Evolutionary conservation across 1,140 invertebrate genomes (phyloP), one percentile per base, ranked within the genome.

Genomic region (Pomacea maculata): DNA sequence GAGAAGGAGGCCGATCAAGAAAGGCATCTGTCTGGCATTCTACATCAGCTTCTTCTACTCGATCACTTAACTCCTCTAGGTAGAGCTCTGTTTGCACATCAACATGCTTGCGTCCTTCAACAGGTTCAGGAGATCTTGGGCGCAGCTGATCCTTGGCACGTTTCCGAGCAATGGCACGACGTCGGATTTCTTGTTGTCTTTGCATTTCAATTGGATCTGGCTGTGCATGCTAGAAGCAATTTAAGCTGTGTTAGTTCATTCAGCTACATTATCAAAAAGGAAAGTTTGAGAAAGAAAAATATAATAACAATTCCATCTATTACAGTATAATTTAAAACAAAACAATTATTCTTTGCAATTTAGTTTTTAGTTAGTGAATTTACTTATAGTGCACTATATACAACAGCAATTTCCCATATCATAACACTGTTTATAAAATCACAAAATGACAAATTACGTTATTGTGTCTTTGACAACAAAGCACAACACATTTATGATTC

Each of bases 11-110:
- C 85, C 95, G 93, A 87, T 97, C 96, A 45, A 95, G 89, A 90
- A 96, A 96, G 80, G 96, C 93, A 91, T 97, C 96, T 8, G 97
- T 97, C 90, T 98, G 96, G 55, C 95, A 95, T 81, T 94, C 94
- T 25, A 94, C 93, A 85, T 96, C 94, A 65, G 93, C 92, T 88
- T 96, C 95, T 83, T 92, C 70, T 29, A 92, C 88, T 63, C 91
- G 83, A 80, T 91, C 90, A 87, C 89, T 92, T 88, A 96, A 93
- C 92, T 97, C 96, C 90, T 97, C 96, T 45, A 98, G 93, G 89
- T 95, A 97, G 80, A 94, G 90, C 80, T 98, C 96, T 0, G 96
- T 98, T 92, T 98, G 96, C 34, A 97, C 94, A 74, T 94, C 94
- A 84, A 95, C 95, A 90, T 97, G 95, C 80, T 94, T 94, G 80